Base-by-base conservation (phyloP, 2,888 invertebrate species). In the Heteropelma amictum region DNA sequence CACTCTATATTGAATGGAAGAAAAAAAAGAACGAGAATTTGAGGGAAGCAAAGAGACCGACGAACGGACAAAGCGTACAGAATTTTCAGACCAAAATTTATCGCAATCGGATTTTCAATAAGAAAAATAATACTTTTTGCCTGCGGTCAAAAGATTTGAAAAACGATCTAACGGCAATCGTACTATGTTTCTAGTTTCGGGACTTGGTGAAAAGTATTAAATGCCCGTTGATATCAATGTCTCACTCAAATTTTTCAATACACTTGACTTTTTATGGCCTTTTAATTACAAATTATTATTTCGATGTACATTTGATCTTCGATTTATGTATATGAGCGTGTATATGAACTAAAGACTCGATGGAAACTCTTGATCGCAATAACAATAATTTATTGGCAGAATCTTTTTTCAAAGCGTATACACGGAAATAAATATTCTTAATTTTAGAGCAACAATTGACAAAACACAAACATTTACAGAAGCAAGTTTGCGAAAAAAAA, bases 391-490 rank as follows among this genome's bases (percentile, higher is more conserved):
- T 23, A 10, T 23, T 53, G 2, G 10, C 7, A 2, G 30, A 23
- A 4, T 42, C 45, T 40, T 51, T 19, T 38, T 7, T 14, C 8
- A 28, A 12, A 28, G 4, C 8, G 19, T 7, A 17, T n/a, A 54
- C 21, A 23, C 4, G 10, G 5, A 5, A 38, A 38, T 23, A 3
- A 4, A n/a, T 78, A 81, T 79, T 78, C 79, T 81, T 74, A 63
- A 60, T 45, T 28, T 28, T 6, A 19, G 17, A 67, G 23, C 14
- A 21, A 56, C 58, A 21, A 65, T 61, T 51, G 23, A 10, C 26
- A 40, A 40, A 42, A 33, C 40, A 33, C 23, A 42, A 45, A 63
- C 38, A 63, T 10, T 17, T 3, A 19, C 4, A 7, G 2, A 30
- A 33, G 3, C 21, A 12, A 35, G 19, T 14, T 51, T 17, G 47